These are phyloP conservation scores for Frankliniella fusca DNA, from an alignment of 2,888 invertebrate species.

Conservation along the genomic window DNA sequence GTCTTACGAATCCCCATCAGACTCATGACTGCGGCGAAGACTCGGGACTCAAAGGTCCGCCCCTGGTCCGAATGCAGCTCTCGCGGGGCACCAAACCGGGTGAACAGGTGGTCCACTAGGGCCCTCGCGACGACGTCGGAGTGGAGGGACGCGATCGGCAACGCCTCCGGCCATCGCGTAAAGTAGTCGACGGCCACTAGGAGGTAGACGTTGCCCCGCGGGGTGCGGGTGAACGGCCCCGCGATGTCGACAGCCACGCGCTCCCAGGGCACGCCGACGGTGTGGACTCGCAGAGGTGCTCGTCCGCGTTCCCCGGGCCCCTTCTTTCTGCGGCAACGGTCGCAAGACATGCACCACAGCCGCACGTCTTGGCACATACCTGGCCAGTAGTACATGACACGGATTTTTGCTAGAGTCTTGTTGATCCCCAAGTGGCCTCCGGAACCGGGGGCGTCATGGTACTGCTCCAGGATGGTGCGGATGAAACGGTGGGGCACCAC, in stretches of 20 bases:
- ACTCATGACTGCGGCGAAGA: background rate
- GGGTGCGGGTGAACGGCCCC: conserved; percentile 38
- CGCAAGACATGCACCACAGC: conserved; percentile 38
- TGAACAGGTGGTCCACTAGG: conserved; percentile 22
- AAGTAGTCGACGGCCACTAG: conserved; percentile 41
- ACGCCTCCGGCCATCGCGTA: conserved; percentile 32
- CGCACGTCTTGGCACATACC: conserved; percentile 36
- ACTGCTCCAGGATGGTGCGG: conserved; percentile 36
- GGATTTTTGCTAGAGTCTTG: conserved; percentile 39
- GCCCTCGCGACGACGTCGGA: conserved; percentile 29
- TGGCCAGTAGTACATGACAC: conserved; percentile 40
- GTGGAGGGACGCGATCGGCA: background rate
- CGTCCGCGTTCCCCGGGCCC: too few species aligned
- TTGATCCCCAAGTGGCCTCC: conserved; percentile 41
- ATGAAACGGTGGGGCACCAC: conserved; percentile 35
- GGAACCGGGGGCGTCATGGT: conserved; percentile 38
- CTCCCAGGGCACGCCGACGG: conserved; percentile 38
- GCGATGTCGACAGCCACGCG: conserved; percentile 39
- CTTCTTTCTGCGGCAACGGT: background rate
- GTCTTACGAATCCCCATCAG: background rate
- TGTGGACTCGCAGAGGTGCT: conserved; percentile 38
- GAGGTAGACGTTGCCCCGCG: conserved; percentile 39
- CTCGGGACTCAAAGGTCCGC: background rate
- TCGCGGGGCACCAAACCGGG: conserved; percentile 3
- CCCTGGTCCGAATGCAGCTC: conserved; percentile 29